These are phyloP conservation scores for Biston stratarius DNA, from an alignment of 2,888 invertebrate genomes.

Conservation along the genomic window DNA sequence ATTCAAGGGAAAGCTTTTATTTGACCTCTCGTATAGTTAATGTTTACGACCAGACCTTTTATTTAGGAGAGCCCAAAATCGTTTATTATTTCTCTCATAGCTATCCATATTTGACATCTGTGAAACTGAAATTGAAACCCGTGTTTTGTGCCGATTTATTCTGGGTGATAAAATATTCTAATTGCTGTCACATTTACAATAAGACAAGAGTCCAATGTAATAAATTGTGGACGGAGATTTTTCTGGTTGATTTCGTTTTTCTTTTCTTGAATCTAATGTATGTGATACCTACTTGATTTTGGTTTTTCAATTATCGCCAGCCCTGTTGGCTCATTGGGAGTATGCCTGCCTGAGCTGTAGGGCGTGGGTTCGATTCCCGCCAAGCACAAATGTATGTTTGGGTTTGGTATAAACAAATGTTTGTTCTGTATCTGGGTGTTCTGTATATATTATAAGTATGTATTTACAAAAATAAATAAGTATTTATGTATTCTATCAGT, in stretches of 20 bases:
- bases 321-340: no score
- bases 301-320: background rate
- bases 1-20: constrained; percentile 41
- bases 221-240: background rate
- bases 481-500: no score
- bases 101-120: constrained; percentile 41
- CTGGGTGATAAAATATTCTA: constrained; percentile 32
- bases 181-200: constrained; percentile 9
- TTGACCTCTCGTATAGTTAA: constrained; percentile 35
- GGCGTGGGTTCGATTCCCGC: no score
- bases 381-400: no score
- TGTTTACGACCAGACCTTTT: constrained; percentile 43
- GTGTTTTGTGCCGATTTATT: constrained; percentile 36
- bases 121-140: constrained; percentile 41
- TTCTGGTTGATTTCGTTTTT: background rate
- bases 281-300: background rate
- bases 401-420: no score
- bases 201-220: background rate
- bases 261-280: background rate
- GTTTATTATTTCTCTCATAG: constrained; percentile 36
- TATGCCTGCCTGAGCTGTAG: no score
- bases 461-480: no score
- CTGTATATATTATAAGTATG: no score
- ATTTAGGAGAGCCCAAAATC: constrained; percentile 33
- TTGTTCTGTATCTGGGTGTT: no score